Evolutionary conservation across 92 coral and sea anemone genomes (phyloP).

Genomic region (Paragorgia papillata): DNA sequence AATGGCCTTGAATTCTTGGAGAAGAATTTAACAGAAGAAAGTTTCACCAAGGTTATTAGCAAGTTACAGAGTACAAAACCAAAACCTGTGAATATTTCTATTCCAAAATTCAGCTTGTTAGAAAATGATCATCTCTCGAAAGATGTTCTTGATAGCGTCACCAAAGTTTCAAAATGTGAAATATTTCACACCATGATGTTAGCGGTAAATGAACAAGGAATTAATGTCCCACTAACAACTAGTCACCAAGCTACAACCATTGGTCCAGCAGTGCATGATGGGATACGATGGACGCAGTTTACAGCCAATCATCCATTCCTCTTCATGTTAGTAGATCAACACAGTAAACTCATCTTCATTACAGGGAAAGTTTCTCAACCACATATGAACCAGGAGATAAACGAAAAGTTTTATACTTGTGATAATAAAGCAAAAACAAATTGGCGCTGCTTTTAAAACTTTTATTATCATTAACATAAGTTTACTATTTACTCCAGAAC

Average conservation of each 20-base stretch:
- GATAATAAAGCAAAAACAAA: background rate
- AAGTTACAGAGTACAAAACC: background rate
- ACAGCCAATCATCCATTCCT: constrained; percentile 31
- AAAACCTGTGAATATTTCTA: constrained; percentile 1
- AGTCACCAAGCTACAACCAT: background rate
- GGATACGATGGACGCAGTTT: constrained; percentile 25
- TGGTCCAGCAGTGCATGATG: constrained; percentile 38
- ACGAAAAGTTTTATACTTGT: too few species aligned
- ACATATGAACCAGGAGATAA: background rate
- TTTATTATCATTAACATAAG: background rate
- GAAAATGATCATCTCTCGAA: background rate
- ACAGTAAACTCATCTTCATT: background rate
- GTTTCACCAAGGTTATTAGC: background rate
- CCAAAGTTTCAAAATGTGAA: background rate
- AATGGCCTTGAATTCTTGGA: constrained; percentile 12
- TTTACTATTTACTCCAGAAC: too few species aligned
- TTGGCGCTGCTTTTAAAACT: constrained; percentile 15
- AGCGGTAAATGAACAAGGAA: constrained; percentile 9
- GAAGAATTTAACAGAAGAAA: constrained; percentile 6
- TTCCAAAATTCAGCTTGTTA: constrained; percentile 22
- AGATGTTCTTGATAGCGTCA: background rate
- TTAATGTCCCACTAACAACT: background rate
- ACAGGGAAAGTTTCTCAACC: constrained; percentile 22
- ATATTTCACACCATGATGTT: constrained; percentile 19
- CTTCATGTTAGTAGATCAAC: constrained; percentile 13